Conservation (phyloP, 2,797 vertebrate genomes). For the Balearica regulorum region DNA sequence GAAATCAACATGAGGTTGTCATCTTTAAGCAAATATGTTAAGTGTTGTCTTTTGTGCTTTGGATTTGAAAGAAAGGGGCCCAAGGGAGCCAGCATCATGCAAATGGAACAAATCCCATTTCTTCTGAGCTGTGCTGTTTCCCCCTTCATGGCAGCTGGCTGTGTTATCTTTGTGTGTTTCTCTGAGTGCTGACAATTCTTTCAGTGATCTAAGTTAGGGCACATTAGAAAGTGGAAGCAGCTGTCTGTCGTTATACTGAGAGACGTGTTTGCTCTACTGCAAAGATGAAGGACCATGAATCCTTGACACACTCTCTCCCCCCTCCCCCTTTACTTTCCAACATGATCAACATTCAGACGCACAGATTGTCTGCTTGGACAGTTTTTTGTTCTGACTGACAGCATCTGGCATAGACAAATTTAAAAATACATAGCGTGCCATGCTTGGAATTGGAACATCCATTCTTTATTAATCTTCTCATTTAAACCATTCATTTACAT, state of each 20-base stretch:
- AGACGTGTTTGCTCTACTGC: conserved; percentile 98
- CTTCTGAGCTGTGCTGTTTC: conserved; percentile 83
- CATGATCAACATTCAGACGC: conserved; percentile 97
- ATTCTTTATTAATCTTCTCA: conserved; percentile 81
- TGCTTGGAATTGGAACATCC: conserved; percentile 80
- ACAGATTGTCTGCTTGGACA: conserved; percentile 95
- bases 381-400: conserved; percentile 96
- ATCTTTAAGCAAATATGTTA: conserved; percentile 98
- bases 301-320: conserved; percentile 92
- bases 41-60: conserved; percentile 92
- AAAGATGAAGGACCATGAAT: conserved; percentile 99
- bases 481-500: conserved; percentile 83
- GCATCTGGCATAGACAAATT: conserved; percentile 91
- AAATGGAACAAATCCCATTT: conserved; percentile 91
- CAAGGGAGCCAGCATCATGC: conserved; percentile 87
- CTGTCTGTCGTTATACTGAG: conserved; percentile 99
- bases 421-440: conserved; percentile 83
- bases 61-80: conserved; percentile 89
- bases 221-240: conserved; percentile 99
- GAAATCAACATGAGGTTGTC: conserved; percentile 93
- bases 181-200: conserved; percentile 94
- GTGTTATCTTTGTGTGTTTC: conserved; percentile 98
- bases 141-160: conserved; percentile 92
- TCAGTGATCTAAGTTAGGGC: conserved; percentile 99
- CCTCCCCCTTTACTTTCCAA: conserved; percentile 81